phyloP scores from a whole-genome alignment of 1,140 invertebrate genomes.

The Nasonia giraulti region DNA sequence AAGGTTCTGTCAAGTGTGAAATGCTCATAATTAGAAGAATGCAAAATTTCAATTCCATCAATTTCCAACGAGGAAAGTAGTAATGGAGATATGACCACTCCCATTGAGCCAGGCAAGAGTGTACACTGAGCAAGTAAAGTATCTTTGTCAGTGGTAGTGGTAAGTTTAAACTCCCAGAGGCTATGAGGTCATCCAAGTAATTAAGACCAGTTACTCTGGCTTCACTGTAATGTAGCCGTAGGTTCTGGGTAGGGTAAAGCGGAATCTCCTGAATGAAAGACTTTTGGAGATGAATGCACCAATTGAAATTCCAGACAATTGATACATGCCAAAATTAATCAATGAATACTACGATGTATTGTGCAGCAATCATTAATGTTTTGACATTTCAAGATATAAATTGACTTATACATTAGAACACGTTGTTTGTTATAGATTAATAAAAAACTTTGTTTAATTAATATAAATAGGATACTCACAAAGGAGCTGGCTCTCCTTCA shows the following conservation, averaged over 20 bases:
- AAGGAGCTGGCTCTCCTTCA: slow-evolving; percentile 91
- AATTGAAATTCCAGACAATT: slow-evolving; percentile 53
- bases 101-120: slow-evolving; percentile 42
- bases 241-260: slow-evolving; percentile 56
- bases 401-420: not conserved
- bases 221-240: slow-evolving; percentile 61
- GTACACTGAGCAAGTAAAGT: slow-evolving; percentile 53
- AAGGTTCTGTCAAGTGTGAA: not conserved
- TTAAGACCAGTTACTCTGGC: slow-evolving; percentile 71
- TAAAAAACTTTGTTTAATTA: not conserved
- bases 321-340: slow-evolving; percentile 29
- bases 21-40: slow-evolving; percentile 28
- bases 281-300: slow-evolving; percentile 48
- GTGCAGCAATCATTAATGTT: not conserved
- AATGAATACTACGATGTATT: not conserved
- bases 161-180: slow-evolving; percentile 68
- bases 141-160: slow-evolving; percentile 61
- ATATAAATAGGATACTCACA: slow-evolving; percentile 76
- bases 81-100: slow-evolving; percentile 56
- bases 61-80: slow-evolving; percentile 32
- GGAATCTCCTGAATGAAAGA: slow-evolving; percentile 58
- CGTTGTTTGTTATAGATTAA: too few relatives aligned
- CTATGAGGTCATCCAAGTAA: slow-evolving; percentile 73
- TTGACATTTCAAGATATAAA: not conserved
- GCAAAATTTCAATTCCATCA: slow-evolving; percentile 28